phyloP scores from a whole-genome alignment of 2,113 vertebrate genomes.

The Tupaia chinensis region DNA sequence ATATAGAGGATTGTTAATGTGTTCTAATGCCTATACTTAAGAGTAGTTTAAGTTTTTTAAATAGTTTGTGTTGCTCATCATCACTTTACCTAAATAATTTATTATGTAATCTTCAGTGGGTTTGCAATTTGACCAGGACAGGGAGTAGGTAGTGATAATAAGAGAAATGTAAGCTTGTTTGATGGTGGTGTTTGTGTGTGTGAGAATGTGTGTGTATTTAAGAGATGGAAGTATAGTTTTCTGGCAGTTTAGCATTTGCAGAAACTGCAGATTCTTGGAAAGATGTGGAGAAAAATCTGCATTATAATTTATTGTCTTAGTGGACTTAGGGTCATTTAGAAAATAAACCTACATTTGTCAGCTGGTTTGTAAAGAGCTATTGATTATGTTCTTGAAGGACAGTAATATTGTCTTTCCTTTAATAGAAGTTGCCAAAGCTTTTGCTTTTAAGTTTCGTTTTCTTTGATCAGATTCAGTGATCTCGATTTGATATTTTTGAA shows the following conservation, averaged over 20 bases:
- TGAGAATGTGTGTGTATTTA: neutral
- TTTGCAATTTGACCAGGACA: constrained; percentile 44
- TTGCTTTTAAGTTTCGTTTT: constrained; percentile 69
- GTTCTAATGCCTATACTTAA: constrained; percentile 62
- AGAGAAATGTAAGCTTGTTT: constrained; percentile 17
- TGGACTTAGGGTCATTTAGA: constrained; percentile 65
- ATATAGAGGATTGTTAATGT: constrained; percentile 71
- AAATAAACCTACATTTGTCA: constrained; percentile 71
- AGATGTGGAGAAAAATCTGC: constrained; percentile 11
- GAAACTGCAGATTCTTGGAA: constrained; percentile 65
- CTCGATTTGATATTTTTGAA: constrained; percentile 66
- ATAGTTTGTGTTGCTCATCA: constrained; percentile 50
- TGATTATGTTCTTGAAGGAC: constrained; percentile 73
- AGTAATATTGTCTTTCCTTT: constrained; percentile 67
- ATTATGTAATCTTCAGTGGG: constrained; percentile 41
- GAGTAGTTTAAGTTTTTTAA: constrained; percentile 63
- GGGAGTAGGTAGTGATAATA: neutral
- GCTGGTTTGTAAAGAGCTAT: constrained; percentile 74
- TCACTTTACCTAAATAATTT: constrained; percentile 70
- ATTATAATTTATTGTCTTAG: constrained; percentile 65
- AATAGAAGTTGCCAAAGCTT: constrained; percentile 45
- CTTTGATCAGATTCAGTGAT: constrained; percentile 46
- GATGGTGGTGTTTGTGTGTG: neutral
- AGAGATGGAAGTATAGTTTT: constrained; percentile 20
- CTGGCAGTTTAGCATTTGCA: constrained; percentile 39